A percentile compares a stretch with the other conserved stretches of the same genome.
These are phyloP conservation scores for Gyps fulvus DNA, from an alignment of 2,113 vertebrate species.

Conservation along the genomic window DNA sequence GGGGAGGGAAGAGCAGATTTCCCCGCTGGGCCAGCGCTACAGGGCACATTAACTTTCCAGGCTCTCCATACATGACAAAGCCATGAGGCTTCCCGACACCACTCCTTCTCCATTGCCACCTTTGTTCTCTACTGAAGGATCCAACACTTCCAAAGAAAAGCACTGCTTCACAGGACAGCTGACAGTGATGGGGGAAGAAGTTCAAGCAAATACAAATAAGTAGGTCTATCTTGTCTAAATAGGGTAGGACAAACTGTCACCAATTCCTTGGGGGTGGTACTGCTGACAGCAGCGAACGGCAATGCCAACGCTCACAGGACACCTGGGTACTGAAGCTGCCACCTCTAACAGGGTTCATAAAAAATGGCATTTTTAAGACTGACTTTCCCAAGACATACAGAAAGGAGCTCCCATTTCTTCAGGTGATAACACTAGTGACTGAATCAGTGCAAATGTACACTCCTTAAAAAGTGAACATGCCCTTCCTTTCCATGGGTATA, in stretches of 20 bases:
- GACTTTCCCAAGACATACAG: background rate
- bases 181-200: background rate
- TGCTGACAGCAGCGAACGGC: background rate
- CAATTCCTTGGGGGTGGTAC: background rate
- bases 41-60: background rate
- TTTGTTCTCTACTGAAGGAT: background rate
- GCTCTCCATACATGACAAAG: background rate
- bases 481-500: background rate
- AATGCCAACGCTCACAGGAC: rapidly evolving
- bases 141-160: background rate
- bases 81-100: background rate
- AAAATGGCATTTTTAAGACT: background rate
- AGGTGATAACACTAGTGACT: too few relatives aligned
- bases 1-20: background rate
- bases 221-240: background rate
- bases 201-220: rapidly evolving
- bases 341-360: background rate
- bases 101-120: background rate
- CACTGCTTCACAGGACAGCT: background rate
- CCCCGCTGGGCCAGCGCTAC: too few relatives aligned
- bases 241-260: background rate
- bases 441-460: too few relatives aligned
- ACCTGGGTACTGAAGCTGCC: background rate
- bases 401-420: background rate
- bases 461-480: background rate